Evolutionary conservation across 2,113 vertebrate genomes (phyloP).

Genomic region (Gobiocypris rarus): DNA sequence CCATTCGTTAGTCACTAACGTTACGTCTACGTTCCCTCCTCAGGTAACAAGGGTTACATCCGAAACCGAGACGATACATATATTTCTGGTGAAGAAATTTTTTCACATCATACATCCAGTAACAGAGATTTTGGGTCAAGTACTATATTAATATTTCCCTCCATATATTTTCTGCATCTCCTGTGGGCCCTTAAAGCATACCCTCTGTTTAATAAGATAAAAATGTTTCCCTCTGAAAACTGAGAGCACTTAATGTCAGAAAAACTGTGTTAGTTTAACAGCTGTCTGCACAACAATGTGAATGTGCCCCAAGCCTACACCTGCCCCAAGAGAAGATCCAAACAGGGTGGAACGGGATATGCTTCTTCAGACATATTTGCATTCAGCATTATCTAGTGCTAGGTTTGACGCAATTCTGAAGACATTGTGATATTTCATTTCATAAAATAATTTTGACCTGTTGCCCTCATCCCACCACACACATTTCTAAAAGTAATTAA

Average conservation of each 20-base stretch:
- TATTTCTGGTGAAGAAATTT: neutral
- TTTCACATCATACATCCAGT: constrained; percentile 30
- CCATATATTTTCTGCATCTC: constrained; percentile 2
- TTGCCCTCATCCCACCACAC: neutral
- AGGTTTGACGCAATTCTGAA: neutral
- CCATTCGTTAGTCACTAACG: too few species aligned
- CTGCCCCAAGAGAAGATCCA: neutral
- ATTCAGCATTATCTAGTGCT: neutral
- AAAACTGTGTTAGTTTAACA: constrained; percentile 51
- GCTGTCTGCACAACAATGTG: constrained; percentile 45
- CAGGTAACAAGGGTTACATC: too few species aligned
- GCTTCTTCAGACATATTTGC: neutral
- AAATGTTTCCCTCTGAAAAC: constrained; percentile 56
- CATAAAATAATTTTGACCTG: neutral
- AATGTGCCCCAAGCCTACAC: neutral
- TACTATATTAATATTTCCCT: neutral
- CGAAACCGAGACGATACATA: too few species aligned
- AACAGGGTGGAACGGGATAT: neutral
- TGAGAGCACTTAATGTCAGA: constrained; percentile 63
- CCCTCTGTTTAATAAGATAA: constrained; percentile 53
- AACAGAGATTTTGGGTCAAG: constrained; percentile 17
- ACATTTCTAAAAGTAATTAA: neutral
- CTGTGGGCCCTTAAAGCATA: constrained; percentile 53
- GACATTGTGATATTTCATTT: neutral
- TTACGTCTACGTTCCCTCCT: too few species aligned